Conservation (phyloP, 2,888 invertebrate genomes). For the Scaptomyza tumidula region DNA sequence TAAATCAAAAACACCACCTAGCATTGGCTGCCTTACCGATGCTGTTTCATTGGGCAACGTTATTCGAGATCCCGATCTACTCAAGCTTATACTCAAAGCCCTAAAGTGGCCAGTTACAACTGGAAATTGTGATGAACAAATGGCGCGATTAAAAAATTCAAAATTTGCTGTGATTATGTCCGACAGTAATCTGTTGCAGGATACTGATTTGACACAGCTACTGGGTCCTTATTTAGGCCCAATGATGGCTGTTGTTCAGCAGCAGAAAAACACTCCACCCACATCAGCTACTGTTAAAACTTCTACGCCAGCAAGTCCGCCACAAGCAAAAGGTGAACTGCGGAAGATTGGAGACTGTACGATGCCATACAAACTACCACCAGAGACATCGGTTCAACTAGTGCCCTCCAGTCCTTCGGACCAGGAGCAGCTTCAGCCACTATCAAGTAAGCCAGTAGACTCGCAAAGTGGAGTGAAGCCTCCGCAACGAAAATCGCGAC, state of each 20-base stretch:
- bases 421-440: slow-evolving; percentile 24
- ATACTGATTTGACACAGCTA: slow-evolving; percentile 83
- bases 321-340: slow-evolving; percentile 42
- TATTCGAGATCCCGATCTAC: slow-evolving; percentile 83
- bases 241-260: slow-evolving; percentile 69
- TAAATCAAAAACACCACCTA: slow-evolving; percentile 42
- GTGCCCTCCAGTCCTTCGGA: slow-evolving; percentile 82
- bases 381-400: slow-evolving; percentile 83
- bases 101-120: slow-evolving; percentile 83
- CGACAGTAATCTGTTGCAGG: slow-evolving; percentile 82
- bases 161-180: slow-evolving; percentile 83
- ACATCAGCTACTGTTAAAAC: slow-evolving; percentile 11
- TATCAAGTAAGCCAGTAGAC: slow-evolving; percentile 4
- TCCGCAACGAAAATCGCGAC: slow-evolving; percentile 33
- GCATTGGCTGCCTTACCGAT: slow-evolving; percentile 70
- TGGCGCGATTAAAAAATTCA: slow-evolving; percentile 80
- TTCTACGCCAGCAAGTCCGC: slow-evolving; percentile 35
- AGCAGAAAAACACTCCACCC: slow-evolving; percentile 62
- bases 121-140: slow-evolving; percentile 79
- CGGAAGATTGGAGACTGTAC: slow-evolving; percentile 54
- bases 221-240: slow-evolving; percentile 82
- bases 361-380: slow-evolving; percentile 83
- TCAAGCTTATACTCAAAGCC: slow-evolving; percentile 83
- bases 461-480: slow-evolving; percentile 25
- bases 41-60: slow-evolving; percentile 82